Evolutionary conservation across 2,888 invertebrate species (phyloP), one percentile per base, ranked within the genome.

Genomic region (Ochropleura leucogaster): DNA sequence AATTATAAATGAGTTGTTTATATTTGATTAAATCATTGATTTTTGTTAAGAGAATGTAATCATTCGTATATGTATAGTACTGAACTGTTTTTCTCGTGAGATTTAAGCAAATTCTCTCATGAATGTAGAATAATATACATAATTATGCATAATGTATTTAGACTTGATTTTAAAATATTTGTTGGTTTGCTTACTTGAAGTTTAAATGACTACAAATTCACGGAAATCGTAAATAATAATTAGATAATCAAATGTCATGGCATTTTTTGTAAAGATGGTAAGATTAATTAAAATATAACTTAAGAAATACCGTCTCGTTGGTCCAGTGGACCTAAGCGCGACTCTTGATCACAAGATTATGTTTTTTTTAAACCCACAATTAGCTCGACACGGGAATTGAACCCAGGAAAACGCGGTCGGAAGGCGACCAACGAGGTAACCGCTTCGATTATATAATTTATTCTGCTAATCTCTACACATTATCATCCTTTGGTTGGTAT

Each of bases 1-100:
- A 85, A 86, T 86, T 82, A 71, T 53, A 42, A 55, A 47, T 74
- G 40, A 80, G 60, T 77, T 80, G 79, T 77, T 77, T 74, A 75
- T 55, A 12, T 59, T 14, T 62, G n/a, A 78, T 81, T 51, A 8
- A 46, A 68, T 66, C 7, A 72, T 74, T 72, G 16, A 68, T 71
- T 68, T 66, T 53, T 30, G 51, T 44, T 67, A 55, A 16, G 51
- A 0, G 53, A 62, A 70, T 46, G 1, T 64, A 60, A 49, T 82
- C 69, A n/a, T 65, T 68, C 6, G n/a, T 42, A n/a, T 68, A n/a
- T 63, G 8, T 40, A 8, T 49, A 49, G 63, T 63, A 30, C 49
- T 20, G 2, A 53, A 44, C 16, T 6, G n/a, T 64, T 47, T n/a
- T 53, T 44, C 57, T 47, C 12, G 47, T 46, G 9, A 40, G 30